Evolutionary conservation across 2,888 invertebrate genomes (phyloP).

Genomic region (Biston stratarius): DNA sequence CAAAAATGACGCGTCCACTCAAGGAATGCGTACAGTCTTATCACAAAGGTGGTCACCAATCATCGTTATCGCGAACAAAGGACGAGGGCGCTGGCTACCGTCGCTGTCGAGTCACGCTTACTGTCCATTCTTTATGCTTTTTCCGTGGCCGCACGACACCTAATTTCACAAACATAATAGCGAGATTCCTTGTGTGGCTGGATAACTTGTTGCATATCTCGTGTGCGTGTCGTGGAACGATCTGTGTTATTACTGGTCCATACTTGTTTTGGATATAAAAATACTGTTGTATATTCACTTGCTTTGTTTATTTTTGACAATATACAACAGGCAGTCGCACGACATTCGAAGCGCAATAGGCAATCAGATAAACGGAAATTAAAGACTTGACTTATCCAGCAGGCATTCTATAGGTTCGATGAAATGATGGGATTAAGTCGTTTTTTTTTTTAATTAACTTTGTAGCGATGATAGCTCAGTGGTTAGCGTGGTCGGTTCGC

Average conservation of each 20-base stretch:
- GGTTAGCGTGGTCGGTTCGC: too few relatives aligned
- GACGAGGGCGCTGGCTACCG: slow-evolving; percentile 33
- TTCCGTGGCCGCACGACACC: slow-evolving; percentile 48
- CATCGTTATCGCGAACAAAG: slow-evolving; percentile 46
- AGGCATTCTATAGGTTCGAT: too few relatives aligned
- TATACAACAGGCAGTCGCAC: too few relatives aligned
- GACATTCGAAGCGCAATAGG: too few relatives aligned
- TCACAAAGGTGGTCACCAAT: slow-evolving; percentile 39
- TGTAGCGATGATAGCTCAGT: too few relatives aligned
- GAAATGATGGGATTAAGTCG: too few relatives aligned
- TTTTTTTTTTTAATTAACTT: too few relatives aligned
- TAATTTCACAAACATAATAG: slow-evolving; percentile 48
- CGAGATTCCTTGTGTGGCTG: slow-evolving; percentile 35
- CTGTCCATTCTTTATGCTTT: slow-evolving; percentile 46
- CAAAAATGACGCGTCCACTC: slow-evolving; percentile 12
- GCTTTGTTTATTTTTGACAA: too few relatives aligned
- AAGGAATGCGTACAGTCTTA: slow-evolving; percentile 33
- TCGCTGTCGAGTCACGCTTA: slow-evolving; percentile 38
- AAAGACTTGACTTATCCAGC: too few relatives aligned
- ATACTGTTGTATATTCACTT: too few relatives aligned
- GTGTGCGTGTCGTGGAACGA: slow-evolving; percentile 40
- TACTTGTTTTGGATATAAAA: slow-evolving; percentile 33
- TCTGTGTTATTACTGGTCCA: slow-evolving; percentile 29
- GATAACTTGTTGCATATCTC: slow-evolving; percentile 46
- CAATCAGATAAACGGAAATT: too few relatives aligned